Evolutionary conservation across 2,113 vertebrate species (phyloP), one percentile per base, ranked within the genome.

Genomic region (Murina feae): DNA sequence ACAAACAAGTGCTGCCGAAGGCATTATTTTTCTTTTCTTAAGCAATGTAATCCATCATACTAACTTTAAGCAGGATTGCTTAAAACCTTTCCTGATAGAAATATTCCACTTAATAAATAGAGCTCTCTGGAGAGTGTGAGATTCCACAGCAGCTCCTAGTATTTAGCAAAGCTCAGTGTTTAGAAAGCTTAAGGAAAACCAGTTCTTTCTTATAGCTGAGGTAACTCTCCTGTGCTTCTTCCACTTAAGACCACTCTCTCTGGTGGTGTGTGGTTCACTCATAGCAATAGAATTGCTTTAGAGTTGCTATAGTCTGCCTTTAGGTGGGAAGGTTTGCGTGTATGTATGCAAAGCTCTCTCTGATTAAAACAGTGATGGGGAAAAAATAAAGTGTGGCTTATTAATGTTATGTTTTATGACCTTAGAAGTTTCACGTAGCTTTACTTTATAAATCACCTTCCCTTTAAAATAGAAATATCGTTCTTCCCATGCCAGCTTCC

Each of bases 101-200:
- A 86, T 84, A 81, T 89, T 96, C 71, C 35, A 16, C 47, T 90
- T 89, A 93, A 84, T 96, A 89, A 80, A 53, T 81, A 93, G 65
- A 95, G 30, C 47, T 42, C 21, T 78, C 30, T 18, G 42, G 53
- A 47, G 23, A 63, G 35, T 85, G 30, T 82, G 21, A 72, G 81
- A 90, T 60, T 95, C 49, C 55, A 53, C 30, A 60, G 51, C 4
- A 87, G n/a, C n/a, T 55, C 32, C 69, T 60, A 30, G 20, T 93
- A 53, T 89, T 95, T 68, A 65, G 49, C 4, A 18, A 88, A 86
- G n/a, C 89, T 71, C 32, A 79, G 39, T 89, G 42, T 65, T 95
- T 79, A 86, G 32, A 90, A 91, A 90, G 55, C 30, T 89, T 71
- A 84, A 7, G 10, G 69, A 55, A 72, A 83, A 93, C 53, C 85